Conservation (phyloP, 1,140 invertebrate genomes). For the Solenopsis invicta region DNA sequence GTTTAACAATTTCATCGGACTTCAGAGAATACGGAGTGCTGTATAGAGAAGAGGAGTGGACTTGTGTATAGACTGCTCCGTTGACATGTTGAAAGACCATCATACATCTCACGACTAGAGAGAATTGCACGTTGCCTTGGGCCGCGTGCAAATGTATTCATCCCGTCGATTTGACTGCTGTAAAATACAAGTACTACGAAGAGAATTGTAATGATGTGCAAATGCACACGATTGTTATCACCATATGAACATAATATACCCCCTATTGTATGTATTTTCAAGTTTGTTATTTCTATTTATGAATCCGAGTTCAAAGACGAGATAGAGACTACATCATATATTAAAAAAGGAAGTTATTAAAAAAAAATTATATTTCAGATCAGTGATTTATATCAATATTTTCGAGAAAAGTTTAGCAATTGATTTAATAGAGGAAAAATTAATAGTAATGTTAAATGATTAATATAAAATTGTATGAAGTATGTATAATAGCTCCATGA, state of each 20-base stretch:
- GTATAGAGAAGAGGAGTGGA: constrained; percentile 40
- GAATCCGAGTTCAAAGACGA: not conserved
- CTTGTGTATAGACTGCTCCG: constrained; percentile 49
- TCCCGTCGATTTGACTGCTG: constrained; percentile 49
- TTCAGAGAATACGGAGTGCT: constrained; percentile 53
- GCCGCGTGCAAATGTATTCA: constrained; percentile 39
- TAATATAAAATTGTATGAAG: too few relatives aligned
- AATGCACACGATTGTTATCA: not conserved
- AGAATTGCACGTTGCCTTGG: constrained; percentile 41
- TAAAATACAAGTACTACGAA: constrained; percentile 16
- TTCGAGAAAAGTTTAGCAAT: too few relatives aligned
- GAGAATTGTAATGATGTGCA: not conserved
- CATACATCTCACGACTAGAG: constrained; percentile 46
- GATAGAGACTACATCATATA: too few relatives aligned
- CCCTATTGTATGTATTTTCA: not conserved
- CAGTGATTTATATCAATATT: too few relatives aligned
- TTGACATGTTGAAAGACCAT: constrained; percentile 62
- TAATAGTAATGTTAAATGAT: too few relatives aligned
- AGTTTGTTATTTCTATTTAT: not conserved
- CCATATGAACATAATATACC: not conserved
- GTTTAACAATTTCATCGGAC: constrained; percentile 74
- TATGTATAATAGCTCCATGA: too few relatives aligned
- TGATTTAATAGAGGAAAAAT: too few relatives aligned
- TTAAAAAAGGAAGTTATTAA: too few relatives aligned
- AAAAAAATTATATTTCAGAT: too few relatives aligned